Evolutionary conservation across 2,113 vertebrate species (phyloP).

Genomic region (Fulmarus glacialis): DNA sequence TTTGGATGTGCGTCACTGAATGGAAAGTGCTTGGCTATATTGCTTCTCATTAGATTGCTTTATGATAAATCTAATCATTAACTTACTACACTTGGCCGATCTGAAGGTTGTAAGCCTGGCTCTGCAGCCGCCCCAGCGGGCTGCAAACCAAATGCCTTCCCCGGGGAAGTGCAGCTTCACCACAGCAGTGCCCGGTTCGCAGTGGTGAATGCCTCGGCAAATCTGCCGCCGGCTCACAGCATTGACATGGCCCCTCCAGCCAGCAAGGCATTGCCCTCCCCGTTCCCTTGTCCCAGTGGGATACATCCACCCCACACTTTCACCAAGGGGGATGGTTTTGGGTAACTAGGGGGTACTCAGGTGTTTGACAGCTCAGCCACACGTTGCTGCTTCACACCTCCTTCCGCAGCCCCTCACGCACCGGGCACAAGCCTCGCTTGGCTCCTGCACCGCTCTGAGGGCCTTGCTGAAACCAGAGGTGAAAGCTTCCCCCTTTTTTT

Average conservation of each 20-base stretch:
- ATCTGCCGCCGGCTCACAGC: neutral
- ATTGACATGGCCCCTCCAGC: accelerated
- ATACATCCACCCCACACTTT: neutral
- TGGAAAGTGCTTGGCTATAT: neutral
- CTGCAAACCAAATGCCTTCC: neutral
- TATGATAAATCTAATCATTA: slow-evolving; percentile 9
- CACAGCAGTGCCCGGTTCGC: accelerated
- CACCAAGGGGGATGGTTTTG: neutral
- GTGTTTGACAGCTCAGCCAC: neutral
- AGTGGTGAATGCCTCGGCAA: accelerated
- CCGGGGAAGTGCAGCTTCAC: neutral
- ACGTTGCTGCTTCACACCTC: neutral
- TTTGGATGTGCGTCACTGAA: neutral
- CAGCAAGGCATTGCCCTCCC: too few species aligned
- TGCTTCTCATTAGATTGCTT: slow-evolving; percentile 10
- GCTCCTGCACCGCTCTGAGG: accelerated
- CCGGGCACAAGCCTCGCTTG: neutral
- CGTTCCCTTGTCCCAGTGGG: accelerated
- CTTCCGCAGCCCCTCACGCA: neutral
- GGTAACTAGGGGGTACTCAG: neutral
- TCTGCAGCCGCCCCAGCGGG: neutral
- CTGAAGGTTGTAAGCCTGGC: neutral
- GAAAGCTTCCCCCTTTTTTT: neutral
- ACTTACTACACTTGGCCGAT: neutral
- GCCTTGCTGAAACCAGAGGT: neutral